Conservation (phyloP, 2,888 invertebrate genomes). For the Eupithecia vulgata region DNA sequence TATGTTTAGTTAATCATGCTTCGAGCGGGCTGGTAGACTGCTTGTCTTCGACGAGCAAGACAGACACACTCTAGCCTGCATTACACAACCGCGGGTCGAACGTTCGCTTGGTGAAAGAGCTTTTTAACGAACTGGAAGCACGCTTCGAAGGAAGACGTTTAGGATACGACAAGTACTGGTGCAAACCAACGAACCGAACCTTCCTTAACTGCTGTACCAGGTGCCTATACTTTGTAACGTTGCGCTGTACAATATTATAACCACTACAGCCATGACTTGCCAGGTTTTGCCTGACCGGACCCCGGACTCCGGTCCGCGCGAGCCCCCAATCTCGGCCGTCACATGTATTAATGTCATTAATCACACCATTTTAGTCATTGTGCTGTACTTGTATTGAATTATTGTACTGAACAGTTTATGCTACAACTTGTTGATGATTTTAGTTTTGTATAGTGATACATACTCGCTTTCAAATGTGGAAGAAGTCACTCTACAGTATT, state of each 20-base stretch:
- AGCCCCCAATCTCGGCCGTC: slow-evolving; percentile 56
- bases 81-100: slow-evolving; percentile 59
- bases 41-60: slow-evolving; percentile 62
- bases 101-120: slow-evolving; percentile 70
- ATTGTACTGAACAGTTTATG: slow-evolving; percentile 79
- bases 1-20: slow-evolving; percentile 65
- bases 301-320: slow-evolving; percentile 41
- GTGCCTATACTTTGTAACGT: slow-evolving; percentile 44
- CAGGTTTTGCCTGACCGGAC: slow-evolving; percentile 21
- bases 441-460: slow-evolving; percentile 83
- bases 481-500: slow-evolving; percentile 84
- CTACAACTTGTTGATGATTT: slow-evolving; percentile 81
- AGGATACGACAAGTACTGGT: slow-evolving; percentile 46
- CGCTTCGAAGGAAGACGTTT: slow-evolving; percentile 57
- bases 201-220: slow-evolving; percentile 53
- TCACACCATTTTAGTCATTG: slow-evolving; percentile 77
- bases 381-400: slow-evolving; percentile 77
- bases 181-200: slow-evolving; percentile 41
- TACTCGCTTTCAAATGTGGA: slow-evolving; percentile 83
- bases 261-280: slow-evolving; percentile 40
- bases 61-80: slow-evolving; percentile 55
- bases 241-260: slow-evolving; percentile 44
- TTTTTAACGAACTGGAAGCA: slow-evolving; percentile 59
- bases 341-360: slow-evolving; percentile 70
- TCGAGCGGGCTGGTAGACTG: slow-evolving; percentile 66